Evolutionary conservation across 1,140 invertebrate genomes (phyloP), one percentile per base, ranked within the genome.

Genomic region (Caenorhabditis latens): DNA sequence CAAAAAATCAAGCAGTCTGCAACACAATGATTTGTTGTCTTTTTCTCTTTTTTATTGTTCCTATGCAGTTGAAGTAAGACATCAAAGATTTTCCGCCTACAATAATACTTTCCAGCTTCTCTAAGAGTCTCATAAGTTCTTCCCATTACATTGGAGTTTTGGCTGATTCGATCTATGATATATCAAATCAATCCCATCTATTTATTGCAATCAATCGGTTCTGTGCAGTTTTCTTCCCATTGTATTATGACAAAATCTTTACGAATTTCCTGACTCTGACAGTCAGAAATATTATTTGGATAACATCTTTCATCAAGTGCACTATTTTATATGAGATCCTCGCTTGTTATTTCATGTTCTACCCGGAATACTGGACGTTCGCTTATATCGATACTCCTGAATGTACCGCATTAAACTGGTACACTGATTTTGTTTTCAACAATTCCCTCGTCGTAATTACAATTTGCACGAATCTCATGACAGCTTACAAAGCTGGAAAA

Each of bases 151-250:
- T 53, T 53, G 50, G 50, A 53, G 16, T 53, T 14, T 53, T 11
- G 50, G 50, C 50, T 3, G 16, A 11, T 53, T 53, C 50, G 2
- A 53, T 53, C 11, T 53, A 53, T 53, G 50, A 53, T 11, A 53
- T 53, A 6, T 53, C 50, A 14, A 53, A 53, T 11, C 9, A 14
- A 53, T 53, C 50, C 3, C 50, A 61, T 61, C 8, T 24, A 5
- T 61, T 61, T n/a, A 61, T n/a, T 61, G 57, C 19, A 16, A 61
- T 61, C 57, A 61, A 61, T 61, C 57, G 21, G n/a, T 61, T n/a
- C n/a, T 61, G 57, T 61, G 57, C 21, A 21, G 57, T 61, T n/a
- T 61, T 61, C n/a, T 16, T 53, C 50, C 50, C 50, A 11, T 53
- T 53, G 3, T 16, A 53, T 53, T 53, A 53, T 53, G 50, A 53